Conservation (phyloP, 2,888 invertebrate genomes). For the Copidosoma aretas region DNA sequence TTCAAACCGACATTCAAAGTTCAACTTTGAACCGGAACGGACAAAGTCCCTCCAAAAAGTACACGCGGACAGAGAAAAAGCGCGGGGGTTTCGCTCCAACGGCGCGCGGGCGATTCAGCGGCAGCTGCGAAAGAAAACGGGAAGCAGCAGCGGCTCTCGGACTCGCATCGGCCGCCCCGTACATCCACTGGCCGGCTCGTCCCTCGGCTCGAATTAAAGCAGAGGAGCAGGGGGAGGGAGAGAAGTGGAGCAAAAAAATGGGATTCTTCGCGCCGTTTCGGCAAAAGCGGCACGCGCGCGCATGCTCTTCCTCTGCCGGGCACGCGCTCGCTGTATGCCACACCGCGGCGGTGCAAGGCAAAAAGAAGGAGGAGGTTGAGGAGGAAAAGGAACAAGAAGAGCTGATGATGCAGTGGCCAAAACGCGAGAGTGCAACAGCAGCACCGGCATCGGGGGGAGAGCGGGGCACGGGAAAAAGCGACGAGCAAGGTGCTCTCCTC, state of each 20-base stretch:
- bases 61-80: background rate
- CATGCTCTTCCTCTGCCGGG: background rate
- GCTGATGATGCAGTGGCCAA: background rate
- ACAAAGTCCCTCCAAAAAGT: too few species aligned
- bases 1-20: too few species aligned
- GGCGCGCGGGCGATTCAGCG: background rate
- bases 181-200: too few species aligned
- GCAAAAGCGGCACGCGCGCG: background rate
- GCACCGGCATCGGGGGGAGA: background rate
- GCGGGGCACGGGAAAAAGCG: conserved; percentile 4
- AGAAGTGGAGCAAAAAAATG: background rate
- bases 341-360: background rate
- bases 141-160: background rate
- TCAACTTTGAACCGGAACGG: too few species aligned
- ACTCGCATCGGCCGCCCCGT: too few species aligned
- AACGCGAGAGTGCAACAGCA: conserved; percentile 9
- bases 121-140: background rate
- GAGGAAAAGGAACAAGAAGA: background rate
- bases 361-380: background rate
- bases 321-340: conserved; percentile 1
- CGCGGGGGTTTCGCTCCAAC: background rate
- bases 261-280: too few species aligned
- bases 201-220: background rate
- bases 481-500: conserved; percentile 13
- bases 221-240: background rate